A percentile compares a stretch with the other conserved stretches of the same genome.
Evolutionary conservation across 2,888 invertebrate genomes (phyloP).

Genomic region (Ennomos quercinarius): DNA sequence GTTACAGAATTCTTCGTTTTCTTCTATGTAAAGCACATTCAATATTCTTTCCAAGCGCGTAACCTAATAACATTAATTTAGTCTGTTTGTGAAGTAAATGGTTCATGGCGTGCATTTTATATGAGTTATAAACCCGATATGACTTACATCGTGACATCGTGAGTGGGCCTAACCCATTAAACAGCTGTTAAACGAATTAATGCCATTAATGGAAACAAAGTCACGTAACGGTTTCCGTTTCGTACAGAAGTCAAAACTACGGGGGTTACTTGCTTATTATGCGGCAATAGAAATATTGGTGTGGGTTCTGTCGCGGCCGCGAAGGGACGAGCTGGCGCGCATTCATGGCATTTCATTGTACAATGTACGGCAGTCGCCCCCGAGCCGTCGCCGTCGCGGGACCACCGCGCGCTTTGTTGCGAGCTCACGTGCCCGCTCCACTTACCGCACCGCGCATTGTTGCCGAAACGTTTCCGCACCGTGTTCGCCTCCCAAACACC

Average conservation of each 20-base stretch:
- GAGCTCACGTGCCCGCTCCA: conserved; percentile 53
- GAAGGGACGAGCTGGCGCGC: conserved; percentile 55
- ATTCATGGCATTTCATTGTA: conserved; percentile 78
- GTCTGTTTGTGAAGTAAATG: conserved; percentile 16
- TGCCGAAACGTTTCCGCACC: conserved; percentile 64
- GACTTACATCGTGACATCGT: conserved; percentile 36
- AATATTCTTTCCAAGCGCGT: conserved; percentile 2
- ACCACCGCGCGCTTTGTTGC: conserved; percentile 63
- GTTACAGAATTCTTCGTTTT: too few species aligned
- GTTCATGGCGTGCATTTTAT: conserved; percentile 37
- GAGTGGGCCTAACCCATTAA: conserved; percentile 36
- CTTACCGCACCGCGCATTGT: conserved; percentile 65
- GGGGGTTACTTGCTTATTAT: conserved; percentile 74
- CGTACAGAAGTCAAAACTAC: conserved; percentile 72
- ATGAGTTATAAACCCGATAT: conserved; percentile 38
- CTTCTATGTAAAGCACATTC: too few species aligned
- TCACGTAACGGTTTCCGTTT: conserved; percentile 81
- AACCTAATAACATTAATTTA: not conserved
- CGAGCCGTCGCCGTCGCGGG: conserved; percentile 76
- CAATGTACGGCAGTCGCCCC: conserved; percentile 80
- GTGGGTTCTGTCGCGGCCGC: conserved; percentile 53
- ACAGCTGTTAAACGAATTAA: conserved; percentile 50
- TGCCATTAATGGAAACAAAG: conserved; percentile 68
- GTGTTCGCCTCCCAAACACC: conserved; percentile 61
- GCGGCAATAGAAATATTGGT: conserved; percentile 66